These are phyloP conservation scores for Polia nebulosa DNA, from an alignment of 2,888 invertebrate species.

Conservation along the genomic window DNA sequence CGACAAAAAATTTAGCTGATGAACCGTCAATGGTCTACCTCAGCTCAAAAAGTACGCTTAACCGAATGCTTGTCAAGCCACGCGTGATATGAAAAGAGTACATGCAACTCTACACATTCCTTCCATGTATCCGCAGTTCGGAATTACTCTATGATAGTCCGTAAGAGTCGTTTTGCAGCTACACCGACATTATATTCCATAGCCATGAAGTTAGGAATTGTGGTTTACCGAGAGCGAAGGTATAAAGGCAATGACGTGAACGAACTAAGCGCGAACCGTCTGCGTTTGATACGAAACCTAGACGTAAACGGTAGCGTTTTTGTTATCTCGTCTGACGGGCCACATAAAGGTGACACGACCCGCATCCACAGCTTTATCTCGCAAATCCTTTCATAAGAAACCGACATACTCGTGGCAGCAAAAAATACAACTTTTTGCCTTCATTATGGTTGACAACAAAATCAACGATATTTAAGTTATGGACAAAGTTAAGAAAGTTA, in stretches of 20 bases:
- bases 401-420: neutral
- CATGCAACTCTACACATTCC: slow-evolving; percentile 47
- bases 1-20: slow-evolving; percentile 10
- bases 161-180: slow-evolving; percentile 15
- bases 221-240: slow-evolving; percentile 10
- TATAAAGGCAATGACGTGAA: slow-evolving; percentile 16
- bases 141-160: slow-evolving; percentile 19
- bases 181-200: slow-evolving; percentile 10
- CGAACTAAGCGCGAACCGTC: slow-evolving; percentile 17
- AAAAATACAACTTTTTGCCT: slow-evolving; percentile 3
- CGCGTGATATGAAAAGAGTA: slow-evolving; percentile 46
- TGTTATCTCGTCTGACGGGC: slow-evolving; percentile 38
- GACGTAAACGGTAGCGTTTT: slow-evolving; percentile 29
- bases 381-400: slow-evolving; percentile 45
- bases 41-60: slow-evolving; percentile 33
- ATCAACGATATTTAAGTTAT: neutral
- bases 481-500: neutral
- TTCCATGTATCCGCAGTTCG: slow-evolving; percentile 19
- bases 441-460: slow-evolving; percentile 7
- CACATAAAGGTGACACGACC: slow-evolving; percentile 39
- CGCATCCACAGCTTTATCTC: slow-evolving; percentile 45
- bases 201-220: slow-evolving; percentile 7
- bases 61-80: slow-evolving; percentile 27
- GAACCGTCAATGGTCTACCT: slow-evolving; percentile 5
- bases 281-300: slow-evolving; percentile 31